Evolutionary conservation across 2,888 invertebrate genomes (phyloP).

Genomic region (Aleiodes leptofemur): DNA sequence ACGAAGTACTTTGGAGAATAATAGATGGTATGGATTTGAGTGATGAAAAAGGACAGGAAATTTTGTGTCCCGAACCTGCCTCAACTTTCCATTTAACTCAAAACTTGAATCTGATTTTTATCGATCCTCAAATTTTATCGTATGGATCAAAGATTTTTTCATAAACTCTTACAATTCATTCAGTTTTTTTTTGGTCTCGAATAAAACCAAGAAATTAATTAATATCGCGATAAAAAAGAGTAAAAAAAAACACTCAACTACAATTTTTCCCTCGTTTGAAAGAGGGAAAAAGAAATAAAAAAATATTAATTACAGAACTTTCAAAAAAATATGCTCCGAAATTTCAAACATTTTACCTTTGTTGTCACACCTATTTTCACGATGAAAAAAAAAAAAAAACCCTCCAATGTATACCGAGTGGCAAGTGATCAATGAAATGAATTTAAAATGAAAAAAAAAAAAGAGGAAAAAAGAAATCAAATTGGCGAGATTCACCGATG

Average conservation of each 20-base stretch:
- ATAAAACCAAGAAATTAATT: background rate
- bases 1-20: slow-evolving; percentile 43
- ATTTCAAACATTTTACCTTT: too few species aligned
- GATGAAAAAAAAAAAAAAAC: background rate
- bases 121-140: slow-evolving; percentile 62
- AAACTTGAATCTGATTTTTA: slow-evolving; percentile 61
- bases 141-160: background rate
- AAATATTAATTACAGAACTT: too few species aligned
- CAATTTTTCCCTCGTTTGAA: too few species aligned
- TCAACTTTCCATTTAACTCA: slow-evolving; percentile 59
- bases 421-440: slow-evolving; percentile 27
- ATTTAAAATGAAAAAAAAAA: slow-evolving; percentile 2
- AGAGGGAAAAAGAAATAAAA: too few species aligned
- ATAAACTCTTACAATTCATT: background rate
- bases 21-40: slow-evolving; percentile 50
- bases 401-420: slow-evolving; percentile 3
- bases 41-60: slow-evolving; percentile 21
- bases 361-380: background rate
- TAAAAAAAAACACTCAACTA: too few species aligned
- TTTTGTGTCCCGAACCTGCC: slow-evolving; percentile 70
- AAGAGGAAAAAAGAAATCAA: slow-evolving; percentile 21
- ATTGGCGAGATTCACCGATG: slow-evolving; percentile 30
- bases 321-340: too few species aligned
- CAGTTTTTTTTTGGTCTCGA: background rate
- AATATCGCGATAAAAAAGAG: too few species aligned